These are phyloP conservation scores for Podarcis raffonei DNA, from an alignment of 2,113 vertebrate species.

Conservation along the genomic window DNA sequence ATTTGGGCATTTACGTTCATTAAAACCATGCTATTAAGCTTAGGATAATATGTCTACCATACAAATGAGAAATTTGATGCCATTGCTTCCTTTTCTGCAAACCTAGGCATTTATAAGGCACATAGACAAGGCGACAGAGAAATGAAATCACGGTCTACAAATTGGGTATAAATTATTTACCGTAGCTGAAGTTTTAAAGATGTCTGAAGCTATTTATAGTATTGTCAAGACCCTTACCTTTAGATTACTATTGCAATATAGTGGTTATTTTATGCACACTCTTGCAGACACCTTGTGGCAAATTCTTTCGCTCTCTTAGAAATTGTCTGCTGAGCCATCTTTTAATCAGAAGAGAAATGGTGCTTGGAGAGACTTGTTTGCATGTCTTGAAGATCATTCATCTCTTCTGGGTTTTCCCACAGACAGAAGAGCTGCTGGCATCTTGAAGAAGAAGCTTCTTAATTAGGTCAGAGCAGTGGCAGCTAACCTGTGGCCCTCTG, in stretches of 20 bases:
- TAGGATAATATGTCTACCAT: not conserved
- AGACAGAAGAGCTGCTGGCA: not conserved
- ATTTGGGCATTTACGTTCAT: not conserved
- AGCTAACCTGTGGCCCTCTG: not conserved
- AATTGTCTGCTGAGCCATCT: conserved; percentile 1
- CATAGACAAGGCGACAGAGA: not conserved
- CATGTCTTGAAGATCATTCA: not conserved
- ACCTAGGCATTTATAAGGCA: not conserved
- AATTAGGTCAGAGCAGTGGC: not conserved
- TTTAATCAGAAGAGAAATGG: not conserved
- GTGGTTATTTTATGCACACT: not conserved
- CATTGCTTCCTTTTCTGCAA: not conserved
- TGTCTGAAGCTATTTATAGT: not conserved
- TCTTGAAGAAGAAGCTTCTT: no score
- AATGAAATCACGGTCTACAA: not conserved
- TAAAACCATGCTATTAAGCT: not conserved
- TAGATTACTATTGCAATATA: conserved; percentile 3
- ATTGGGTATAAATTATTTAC: not conserved
- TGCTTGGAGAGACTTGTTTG: not conserved
- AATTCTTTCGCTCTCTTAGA: conserved; percentile 5
- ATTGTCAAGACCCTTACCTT: not conserved
- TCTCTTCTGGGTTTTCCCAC: not conserved
- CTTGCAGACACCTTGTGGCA: not conserved
- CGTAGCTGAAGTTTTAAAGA: not conserved
- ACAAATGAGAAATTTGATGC: not conserved